phyloP scores from a whole-genome alignment of 2,888 invertebrate genomes.

The Tipula confusa region DNA sequence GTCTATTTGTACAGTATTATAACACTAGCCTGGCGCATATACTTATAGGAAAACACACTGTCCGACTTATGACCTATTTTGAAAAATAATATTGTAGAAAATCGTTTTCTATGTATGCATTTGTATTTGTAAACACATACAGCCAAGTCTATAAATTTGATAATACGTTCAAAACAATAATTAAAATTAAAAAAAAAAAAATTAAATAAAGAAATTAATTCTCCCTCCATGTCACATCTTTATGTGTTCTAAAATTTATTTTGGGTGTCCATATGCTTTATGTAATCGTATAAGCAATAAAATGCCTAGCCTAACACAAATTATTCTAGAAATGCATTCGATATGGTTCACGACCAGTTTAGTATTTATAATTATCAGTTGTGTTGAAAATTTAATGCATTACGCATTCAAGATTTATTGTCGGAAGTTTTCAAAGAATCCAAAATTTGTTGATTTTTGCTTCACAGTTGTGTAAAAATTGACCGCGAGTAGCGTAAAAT shows the following conservation, averaged over 20 bases:
- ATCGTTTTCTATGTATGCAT: not conserved
- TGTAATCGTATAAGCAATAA: not conserved
- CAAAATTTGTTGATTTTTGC: no score
- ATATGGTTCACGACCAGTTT: not conserved
- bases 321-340: not conserved
- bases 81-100: not conserved
- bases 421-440: no score
- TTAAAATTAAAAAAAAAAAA: not conserved
- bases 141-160: not conserved
- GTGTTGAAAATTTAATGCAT: no score
- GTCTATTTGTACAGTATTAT: not conserved
- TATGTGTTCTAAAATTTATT: not conserved
- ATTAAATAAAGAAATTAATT: not conserved
- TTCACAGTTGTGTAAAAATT: no score
- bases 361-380: not conserved
- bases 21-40: not conserved
- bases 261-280: not conserved
- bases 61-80: conserved; percentile 20
- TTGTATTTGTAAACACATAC: not conserved
- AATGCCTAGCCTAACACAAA: conserved; percentile 3
- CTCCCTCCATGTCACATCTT: not conserved
- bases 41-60: not conserved
- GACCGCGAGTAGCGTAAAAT: no score
- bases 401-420: no score
- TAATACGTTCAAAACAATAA: not conserved